phyloP scores from a whole-genome alignment of 2,797 vertebrate species.

The Discoglossus pictus region DNA sequence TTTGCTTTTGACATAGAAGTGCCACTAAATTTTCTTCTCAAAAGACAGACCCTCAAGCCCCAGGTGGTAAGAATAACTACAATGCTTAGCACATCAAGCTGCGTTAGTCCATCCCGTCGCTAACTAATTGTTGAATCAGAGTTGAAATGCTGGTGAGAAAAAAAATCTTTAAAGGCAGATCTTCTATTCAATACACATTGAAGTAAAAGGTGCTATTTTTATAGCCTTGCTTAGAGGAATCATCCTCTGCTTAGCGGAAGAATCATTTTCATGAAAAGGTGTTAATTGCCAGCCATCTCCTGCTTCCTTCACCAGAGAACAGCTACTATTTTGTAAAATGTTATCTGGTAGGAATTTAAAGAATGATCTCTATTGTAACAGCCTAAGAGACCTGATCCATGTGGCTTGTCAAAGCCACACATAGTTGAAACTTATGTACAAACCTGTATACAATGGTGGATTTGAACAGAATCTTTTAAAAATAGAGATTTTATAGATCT shows the following conservation, averaged over 20 bases:
- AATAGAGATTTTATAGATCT: too few species aligned
- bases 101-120: constrained; percentile 26
- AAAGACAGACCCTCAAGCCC: constrained; percentile 34
- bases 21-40: constrained; percentile 20
- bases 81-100: constrained; percentile 33
- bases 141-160: constrained; percentile 17
- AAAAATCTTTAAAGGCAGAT: constrained; percentile 34
- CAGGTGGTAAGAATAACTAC: constrained; percentile 38
- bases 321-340: too few species aligned
- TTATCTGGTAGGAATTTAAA: too few species aligned
- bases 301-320: constrained; percentile 43
- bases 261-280: constrained; percentile 62
- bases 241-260: constrained; percentile 21
- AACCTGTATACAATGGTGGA: too few species aligned
- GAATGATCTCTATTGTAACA: too few species aligned
- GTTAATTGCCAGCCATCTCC: constrained; percentile 67
- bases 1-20: constrained; percentile 21
- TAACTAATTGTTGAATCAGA: constrained; percentile 36
- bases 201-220: constrained; percentile 46
- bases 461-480: too few species aligned
- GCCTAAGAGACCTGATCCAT: too few species aligned
- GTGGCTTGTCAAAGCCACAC: too few species aligned
- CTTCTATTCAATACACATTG: constrained; percentile 23
- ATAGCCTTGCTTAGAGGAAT: constrained; percentile 20
- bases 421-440: too few species aligned